These are phyloP conservation scores for Silurus meridionalis DNA, from an alignment of 2,113 vertebrate genomes.

Conservation along the genomic window DNA sequence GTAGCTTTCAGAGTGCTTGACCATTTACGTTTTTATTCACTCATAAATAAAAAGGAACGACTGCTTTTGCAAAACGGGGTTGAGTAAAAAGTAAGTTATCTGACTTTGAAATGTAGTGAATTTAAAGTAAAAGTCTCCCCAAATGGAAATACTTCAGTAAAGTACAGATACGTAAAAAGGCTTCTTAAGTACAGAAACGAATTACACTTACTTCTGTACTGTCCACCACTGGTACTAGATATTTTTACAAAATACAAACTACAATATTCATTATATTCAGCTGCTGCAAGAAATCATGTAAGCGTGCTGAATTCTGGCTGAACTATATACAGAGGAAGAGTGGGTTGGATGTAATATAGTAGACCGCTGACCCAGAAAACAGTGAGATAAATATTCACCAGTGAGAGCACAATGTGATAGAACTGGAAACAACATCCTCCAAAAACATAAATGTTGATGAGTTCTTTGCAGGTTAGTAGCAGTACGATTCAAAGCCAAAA, in stretches of 20 bases:
- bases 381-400: not conserved
- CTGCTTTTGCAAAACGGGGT: too few species aligned
- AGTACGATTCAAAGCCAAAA: not conserved
- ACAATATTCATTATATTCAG: not conserved
- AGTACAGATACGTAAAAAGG: too few species aligned
- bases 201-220: too few species aligned
- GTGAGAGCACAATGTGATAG: not conserved
- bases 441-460: not conserved
- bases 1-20: too few species aligned
- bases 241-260: not conserved
- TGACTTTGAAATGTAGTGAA: too few species aligned
- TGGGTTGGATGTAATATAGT: not conserved
- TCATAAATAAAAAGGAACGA: too few species aligned
- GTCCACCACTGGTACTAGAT: not conserved
- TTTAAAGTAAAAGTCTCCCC: too few species aligned
- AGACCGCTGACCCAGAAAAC: slow-evolving; percentile 9
- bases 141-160: too few species aligned
- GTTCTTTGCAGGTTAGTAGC: not conserved
- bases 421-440: not conserved
- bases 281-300: not conserved
- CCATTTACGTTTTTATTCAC: too few species aligned
- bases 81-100: too few species aligned
- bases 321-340: not conserved
- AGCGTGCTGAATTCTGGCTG: not conserved
- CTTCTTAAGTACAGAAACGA: too few species aligned